Evolutionary conservation across 2,888 invertebrate genomes (phyloP).

Genomic region (Lithophane socia): DNA sequence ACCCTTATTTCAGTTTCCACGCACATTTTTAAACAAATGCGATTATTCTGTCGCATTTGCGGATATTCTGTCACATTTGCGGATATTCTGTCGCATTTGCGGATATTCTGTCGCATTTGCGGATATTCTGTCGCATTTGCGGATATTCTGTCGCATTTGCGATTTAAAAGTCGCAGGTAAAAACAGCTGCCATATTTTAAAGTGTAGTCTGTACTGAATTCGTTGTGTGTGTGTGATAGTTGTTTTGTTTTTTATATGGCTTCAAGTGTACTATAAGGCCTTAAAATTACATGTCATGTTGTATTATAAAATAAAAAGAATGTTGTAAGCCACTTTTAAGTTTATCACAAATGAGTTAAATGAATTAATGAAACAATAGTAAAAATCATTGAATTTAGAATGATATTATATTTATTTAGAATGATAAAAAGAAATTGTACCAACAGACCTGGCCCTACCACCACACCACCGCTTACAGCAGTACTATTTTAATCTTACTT

Average conservation of each 20-base stretch:
- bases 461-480: too few species aligned
- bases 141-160: conserved; percentile 5
- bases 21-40: conserved; percentile 29
- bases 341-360: conserved; percentile 9
- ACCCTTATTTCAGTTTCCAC: conserved; percentile 62
- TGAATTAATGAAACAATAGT: background rate
- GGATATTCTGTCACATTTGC: conserved; percentile 19
- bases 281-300: conserved; percentile 56
- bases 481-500: too few species aligned
- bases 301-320: conserved; percentile 31
- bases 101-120: conserved; percentile 17
- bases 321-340: background rate
- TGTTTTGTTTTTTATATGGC: conserved; percentile 42
- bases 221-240: conserved; percentile 50
- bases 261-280: conserved; percentile 54
- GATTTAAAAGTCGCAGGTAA: conserved; percentile 21
- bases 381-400: background rate
- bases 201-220: conserved; percentile 48
- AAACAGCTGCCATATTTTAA: conserved; percentile 19
- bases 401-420: background rate
- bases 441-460: background rate
- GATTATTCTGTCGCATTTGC: conserved; percentile 22
- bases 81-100: conserved; percentile 7
- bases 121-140: conserved; percentile 16
- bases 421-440: background rate